Base-by-base conservation (phyloP, 2,113 vertebrate genomes). In the Myodes glareolus region DNA sequence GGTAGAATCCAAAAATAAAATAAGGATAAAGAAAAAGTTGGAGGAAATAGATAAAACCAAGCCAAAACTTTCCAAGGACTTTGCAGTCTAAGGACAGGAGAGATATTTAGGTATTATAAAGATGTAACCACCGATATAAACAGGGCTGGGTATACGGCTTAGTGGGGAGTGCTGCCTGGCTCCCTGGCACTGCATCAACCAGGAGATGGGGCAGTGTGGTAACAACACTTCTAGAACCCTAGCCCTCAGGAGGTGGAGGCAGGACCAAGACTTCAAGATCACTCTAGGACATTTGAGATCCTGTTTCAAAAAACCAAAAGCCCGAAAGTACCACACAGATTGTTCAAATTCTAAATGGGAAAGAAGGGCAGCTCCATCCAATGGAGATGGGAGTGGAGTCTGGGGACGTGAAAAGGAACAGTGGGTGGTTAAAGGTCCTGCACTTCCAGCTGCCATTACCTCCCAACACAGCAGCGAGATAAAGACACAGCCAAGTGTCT, bases 401-500 rank as follows among this genome's bases (percentile, higher is more conserved):
- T 39, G 80, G 36, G 23, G 80, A 55, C 80, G 11, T 75, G 72
- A 58, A 50, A 19, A 85, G 75, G 25, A 90, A 21, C 13, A 81
- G 14, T 31, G 85, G 23, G 81, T 92, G 39, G 65, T 33, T 88
- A 76, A 76, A 81, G 19, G 70, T 11, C 10, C 39, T 94, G 94
- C 45, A 61, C 47, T 33, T 70, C 42, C 45, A 93, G 88, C 9
- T 39, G 85, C 0, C 67, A 45, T 78, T 61, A 63, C 58, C 80
- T 95, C 94, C 14, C 52, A 36, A 29, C 36, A 45, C 27, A 92
- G 27, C 58, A 90, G 80, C 31, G 80, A 92, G 65, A 96, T 36
- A 97, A 84, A 90, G 52, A 84, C 91, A 88, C 91, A 78, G 91
- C 45, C 85, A 72, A 81, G n/a, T 45, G 90, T 84, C 63, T 50